Conservation (phyloP, 2,888 invertebrate genomes). For the Cremastobaeus sp. region DNA sequence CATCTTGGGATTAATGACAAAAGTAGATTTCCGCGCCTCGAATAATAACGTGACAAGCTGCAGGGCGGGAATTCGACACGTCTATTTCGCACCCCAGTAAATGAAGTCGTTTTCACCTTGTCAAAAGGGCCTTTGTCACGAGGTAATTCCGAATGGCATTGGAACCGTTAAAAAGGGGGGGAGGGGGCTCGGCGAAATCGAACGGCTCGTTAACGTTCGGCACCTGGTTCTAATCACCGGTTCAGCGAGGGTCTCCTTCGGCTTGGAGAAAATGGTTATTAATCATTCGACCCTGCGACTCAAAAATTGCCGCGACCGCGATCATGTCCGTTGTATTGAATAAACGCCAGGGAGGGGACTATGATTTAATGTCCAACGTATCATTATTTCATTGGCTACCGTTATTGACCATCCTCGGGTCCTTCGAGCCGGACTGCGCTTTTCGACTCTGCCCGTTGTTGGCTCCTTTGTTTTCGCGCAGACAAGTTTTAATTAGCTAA, state of each 20-base stretch:
- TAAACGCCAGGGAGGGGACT: conserved; percentile 3
- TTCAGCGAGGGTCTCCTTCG: conserved; percentile 41
- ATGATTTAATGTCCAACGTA: conserved; percentile 42
- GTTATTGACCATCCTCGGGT: too few relatives aligned
- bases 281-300: conserved; percentile 47
- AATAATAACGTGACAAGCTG: conserved; percentile 34
- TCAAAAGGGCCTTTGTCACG: conserved; percentile 40
- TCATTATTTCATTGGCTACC: conserved; percentile 43
- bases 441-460: too few relatives aligned
- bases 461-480: too few relatives aligned
- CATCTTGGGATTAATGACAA: too few relatives aligned
- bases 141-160: conserved; percentile 47
- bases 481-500: too few relatives aligned
- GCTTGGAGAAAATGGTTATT: conserved; percentile 33
- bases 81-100: conserved; percentile 24
- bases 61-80: conserved; percentile 32
- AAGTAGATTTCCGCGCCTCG: conserved; percentile 15
- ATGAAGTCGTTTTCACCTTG: conserved; percentile 55
- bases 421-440: too few relatives aligned
- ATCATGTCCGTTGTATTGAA: conserved; percentile 37
- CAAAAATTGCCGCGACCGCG: conserved; percentile 46
- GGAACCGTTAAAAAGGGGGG: conserved; percentile 27
- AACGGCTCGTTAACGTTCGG: conserved; percentile 59
- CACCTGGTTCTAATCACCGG: conserved; percentile 58
- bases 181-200: conserved; percentile 36